phyloP scores from a whole-genome alignment of 2,113 vertebrate species.

The Antennarius striatus region DNA sequence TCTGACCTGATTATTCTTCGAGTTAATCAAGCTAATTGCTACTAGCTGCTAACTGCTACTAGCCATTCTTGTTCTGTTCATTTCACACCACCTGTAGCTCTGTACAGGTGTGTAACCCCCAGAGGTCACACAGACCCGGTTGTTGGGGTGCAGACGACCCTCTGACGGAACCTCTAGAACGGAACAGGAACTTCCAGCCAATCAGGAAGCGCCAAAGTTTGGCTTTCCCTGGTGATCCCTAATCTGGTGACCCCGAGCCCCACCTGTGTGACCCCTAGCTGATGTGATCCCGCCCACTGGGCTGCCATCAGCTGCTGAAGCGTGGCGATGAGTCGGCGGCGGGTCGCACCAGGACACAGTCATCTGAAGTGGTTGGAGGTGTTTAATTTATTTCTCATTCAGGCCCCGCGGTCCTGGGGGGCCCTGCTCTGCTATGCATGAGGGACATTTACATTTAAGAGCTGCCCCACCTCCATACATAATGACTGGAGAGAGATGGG shows the following conservation, averaged over 20 bases:
- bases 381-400: conserved; percentile 46
- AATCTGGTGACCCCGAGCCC: not conserved
- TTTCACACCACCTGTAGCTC: no score
- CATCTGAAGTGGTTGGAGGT: conserved; percentile 46
- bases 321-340: not conserved
- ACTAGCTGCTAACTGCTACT: no score
- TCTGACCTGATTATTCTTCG: no score
- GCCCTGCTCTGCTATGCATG: conserved; percentile 35
- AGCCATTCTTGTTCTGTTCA: no score
- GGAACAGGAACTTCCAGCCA: not conserved
- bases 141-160: no score
- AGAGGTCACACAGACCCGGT: no score
- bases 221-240: not conserved
- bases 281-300: conserved; percentile 5
- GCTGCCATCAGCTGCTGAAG: conserved; percentile 13
- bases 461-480: conserved; percentile 32
- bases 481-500: not conserved
- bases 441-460: conserved; percentile 54
- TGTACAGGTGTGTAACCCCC: no score
- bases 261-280: conserved; percentile 3
- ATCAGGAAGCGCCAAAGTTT: not conserved
- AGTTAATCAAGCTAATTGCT: no score
- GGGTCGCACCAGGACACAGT: conserved; percentile 23
- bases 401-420: conserved; percentile 12
- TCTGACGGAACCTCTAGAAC: no score